Evolutionary conservation across 2,113 vertebrate species (phyloP), one percentile per base, ranked within the genome.

Genomic region (Perca flavescens): DNA sequence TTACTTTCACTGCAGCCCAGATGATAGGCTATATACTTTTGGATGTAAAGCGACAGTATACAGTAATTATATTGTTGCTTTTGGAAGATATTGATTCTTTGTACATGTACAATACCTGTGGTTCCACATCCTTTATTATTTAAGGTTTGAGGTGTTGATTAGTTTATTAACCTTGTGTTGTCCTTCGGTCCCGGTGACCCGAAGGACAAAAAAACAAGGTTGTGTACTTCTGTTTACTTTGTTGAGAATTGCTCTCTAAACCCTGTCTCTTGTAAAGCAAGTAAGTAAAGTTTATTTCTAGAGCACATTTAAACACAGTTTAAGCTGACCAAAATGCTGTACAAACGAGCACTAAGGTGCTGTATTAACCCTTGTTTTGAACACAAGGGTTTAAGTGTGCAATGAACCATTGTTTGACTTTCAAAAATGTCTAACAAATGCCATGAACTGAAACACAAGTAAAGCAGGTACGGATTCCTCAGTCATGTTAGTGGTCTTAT

Each of bases 1-100:
- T 83, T 83, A 58, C 57, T 47, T 74, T 34, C 28, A 40, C 31
- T 65, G 47, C 70, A 67, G 73, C 62, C 16, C 9, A 46, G 13
- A 75, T 77, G 57, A 82, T 10, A 10, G 40, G 40, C 40, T 79
- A 62, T 78, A 67, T 63, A 65, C 58, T 57, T 57, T 34, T 46
- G 9, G 25, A 74, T 0, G 3, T 50, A 68, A 58, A 79, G 53
- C 19, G 69, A 62, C 34, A 57, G 28, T 74, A 16, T 62, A 66
- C 22, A 71, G 28, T 76, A 50, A 50, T 10, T n/a, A 40, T 21
- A 2, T 8, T 46, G 3, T 60, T 74, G 19, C 65, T 70, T 61
- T 34, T 69, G 66, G 14, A 22, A 36, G n/a, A 68, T 34, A 58
- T 66, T 2, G 17, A 61, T 53, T 16, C 25, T 3, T 58, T 13